A percentile compares a stretch with the other conserved stretches of the same genome.
Conservation (phyloP, 2,113 vertebrate genomes). For the Xiphorhynchus elegans region DNA sequence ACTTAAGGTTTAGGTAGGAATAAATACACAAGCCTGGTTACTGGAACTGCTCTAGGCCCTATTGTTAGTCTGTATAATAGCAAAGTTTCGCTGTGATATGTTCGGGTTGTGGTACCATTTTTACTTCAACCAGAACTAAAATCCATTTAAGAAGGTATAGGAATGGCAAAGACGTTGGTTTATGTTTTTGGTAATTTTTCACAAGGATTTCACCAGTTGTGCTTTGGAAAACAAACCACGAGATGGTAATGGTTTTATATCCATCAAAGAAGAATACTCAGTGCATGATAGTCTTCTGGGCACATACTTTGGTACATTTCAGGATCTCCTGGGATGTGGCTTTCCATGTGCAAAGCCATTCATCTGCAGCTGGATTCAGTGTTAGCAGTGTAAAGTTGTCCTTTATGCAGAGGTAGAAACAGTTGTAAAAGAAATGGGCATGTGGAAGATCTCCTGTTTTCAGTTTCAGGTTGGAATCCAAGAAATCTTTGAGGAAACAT, state of each 20-base stretch:
- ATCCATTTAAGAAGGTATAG: background rate
- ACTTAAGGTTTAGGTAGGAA: background rate
- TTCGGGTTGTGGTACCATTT: background rate
- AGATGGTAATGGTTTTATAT: background rate
- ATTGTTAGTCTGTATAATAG: background rate
- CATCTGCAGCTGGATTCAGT: background rate
- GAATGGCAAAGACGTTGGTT: background rate
- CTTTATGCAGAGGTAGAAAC: background rate
- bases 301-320: background rate
- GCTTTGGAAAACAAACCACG: background rate
- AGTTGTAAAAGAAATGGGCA: background rate
- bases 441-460: background rate
- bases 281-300: background rate
- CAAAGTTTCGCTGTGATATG: background rate
- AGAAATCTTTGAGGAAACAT: background rate
- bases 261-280: background rate
- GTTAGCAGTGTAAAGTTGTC: background rate
- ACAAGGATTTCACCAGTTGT: background rate
- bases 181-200: background rate
- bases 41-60: background rate
- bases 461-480: background rate
- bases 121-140: background rate
- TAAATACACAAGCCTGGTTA: background rate
- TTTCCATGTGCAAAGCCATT: background rate
- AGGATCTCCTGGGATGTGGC: background rate